These are phyloP conservation scores for Gibbula magus DNA, from an alignment of 2,888 invertebrate genomes.

Conservation along the genomic window DNA sequence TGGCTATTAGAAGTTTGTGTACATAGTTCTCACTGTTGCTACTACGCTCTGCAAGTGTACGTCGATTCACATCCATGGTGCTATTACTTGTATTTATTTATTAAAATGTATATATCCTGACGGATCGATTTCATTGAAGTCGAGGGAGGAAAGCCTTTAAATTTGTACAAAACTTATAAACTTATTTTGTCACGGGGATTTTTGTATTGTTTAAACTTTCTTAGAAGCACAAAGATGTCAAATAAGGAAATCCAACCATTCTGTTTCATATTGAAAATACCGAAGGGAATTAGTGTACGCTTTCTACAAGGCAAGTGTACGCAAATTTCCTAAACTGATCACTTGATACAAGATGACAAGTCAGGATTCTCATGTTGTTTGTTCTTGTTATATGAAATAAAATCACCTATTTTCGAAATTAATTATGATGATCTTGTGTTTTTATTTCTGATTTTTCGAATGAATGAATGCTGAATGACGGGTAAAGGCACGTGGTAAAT, in stretches of 20 bases:
- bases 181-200: too few species aligned
- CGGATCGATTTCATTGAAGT: not conserved
- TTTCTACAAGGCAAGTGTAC: too few species aligned
- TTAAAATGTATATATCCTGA: not conserved
- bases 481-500: too few species aligned
- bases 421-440: not conserved
- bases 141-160: not conserved
- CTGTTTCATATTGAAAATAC: too few species aligned
- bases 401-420: conserved; percentile 2
- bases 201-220: too few species aligned
- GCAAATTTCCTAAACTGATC: not conserved
- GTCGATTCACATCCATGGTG: not conserved
- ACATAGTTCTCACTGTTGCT: too few species aligned
- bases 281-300: too few species aligned
- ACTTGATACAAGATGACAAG: not conserved
- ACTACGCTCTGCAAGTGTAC: too few species aligned
- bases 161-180: too few species aligned
- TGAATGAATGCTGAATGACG: not conserved
- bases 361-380: not conserved
- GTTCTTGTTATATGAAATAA: not conserved
- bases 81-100: conserved; percentile 10
- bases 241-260: too few species aligned
- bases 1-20: too few species aligned
- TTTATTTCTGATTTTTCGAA: not conserved
- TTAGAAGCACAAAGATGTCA: too few species aligned